Evolutionary conservation across 2,797 vertebrate genomes (phyloP), one percentile per base, ranked within the genome.

Genomic region (Crax fasciolata): DNA sequence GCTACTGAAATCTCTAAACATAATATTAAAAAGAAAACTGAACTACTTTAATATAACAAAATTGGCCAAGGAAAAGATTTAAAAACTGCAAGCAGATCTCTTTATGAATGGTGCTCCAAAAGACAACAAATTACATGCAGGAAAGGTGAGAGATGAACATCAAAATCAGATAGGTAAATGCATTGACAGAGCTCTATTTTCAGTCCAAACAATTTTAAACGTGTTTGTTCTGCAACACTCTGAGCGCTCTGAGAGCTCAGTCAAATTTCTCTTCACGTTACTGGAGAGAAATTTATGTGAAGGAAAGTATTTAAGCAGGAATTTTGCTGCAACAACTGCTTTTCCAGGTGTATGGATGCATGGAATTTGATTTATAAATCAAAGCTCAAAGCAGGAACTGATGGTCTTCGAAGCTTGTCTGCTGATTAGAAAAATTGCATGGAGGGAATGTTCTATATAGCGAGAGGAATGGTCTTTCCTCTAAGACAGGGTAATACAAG

Each of bases 1-100:
- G 54, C 73, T 95, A 95, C 41, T 81, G 77, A 94, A 93, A 94
- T 49, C 43, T 71, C 80, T 93, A 96, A 95, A 82, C n/a, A 93
- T 0, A 91, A n/a, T 55, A 91, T 82, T 90, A 93, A 93, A 93
- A 59, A 93, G 43, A 94, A 87, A 93, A 70, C 70, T 52, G 51
- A 92, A 38, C 66, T 84, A 66, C 32, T 94, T 93, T 78, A 61
- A 76, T 51, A 44, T 49, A 84, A 19, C 35, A 84, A 49, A 91
- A 23, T 13, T 51, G 85, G 76, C 32, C 30, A 63, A 88, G 75
- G 62, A 86, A 89, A 93, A 85, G 23, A 66, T 51, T 81, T 3
- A 70, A 88, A 61, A 85, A 57, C 25, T 76, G 35, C 77, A 82
- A 89, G 49, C n/a, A 93, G 82, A 88, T 82, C 30, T 84, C 28